Evolutionary conservation across 2,888 invertebrate species (phyloP), one percentile per base, ranked within the genome.

Genomic region (Apamea sordens): DNA sequence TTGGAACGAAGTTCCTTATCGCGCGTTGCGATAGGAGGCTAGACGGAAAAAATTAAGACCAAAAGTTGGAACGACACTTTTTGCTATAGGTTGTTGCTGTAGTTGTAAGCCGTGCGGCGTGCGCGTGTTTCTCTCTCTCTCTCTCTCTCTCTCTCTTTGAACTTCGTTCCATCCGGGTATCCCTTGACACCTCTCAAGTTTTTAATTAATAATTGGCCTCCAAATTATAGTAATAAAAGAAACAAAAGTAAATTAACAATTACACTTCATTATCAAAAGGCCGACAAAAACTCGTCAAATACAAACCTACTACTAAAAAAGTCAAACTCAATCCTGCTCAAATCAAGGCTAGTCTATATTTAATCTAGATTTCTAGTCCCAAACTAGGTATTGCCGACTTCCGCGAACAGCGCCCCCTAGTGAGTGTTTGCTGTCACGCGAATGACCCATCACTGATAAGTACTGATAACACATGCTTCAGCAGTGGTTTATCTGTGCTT

Each of bases 401-500:
- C 90, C 88, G 84, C 83, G 88, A 88, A 87, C 77, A 84, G 59
- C 73, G 75, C 86, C 85, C 87, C 75, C 84, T 82, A 59, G 85
- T 76, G 88, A 91, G 86, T 88, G 86, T 82, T 73, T 68, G 68
- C 79, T 80, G 88, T 87, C 92, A 92, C 90, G 92, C 92, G 86
- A 92, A 89, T 83, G 89, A 89, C 86, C 88, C 90, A 91, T 91
- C 90, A 91, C 85, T 78, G 70, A 71, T 80, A 79, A 78, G 73
- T 85, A 87, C 86, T 75, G 72, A 81, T 85, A 86, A 71, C 81
- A 84, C 36, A 72, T 53, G 69, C 84, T 85, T 69, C 44, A 75
- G 32, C 63, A 56, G 59, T 72, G 47, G 69, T 64, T 77, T 82
- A 82, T 84, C 79, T 76, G 68, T 68, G 73, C 32, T 61, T 53